phyloP scores from a whole-genome alignment of 2,113 vertebrate species.

The Megaceryle maxima region DNA sequence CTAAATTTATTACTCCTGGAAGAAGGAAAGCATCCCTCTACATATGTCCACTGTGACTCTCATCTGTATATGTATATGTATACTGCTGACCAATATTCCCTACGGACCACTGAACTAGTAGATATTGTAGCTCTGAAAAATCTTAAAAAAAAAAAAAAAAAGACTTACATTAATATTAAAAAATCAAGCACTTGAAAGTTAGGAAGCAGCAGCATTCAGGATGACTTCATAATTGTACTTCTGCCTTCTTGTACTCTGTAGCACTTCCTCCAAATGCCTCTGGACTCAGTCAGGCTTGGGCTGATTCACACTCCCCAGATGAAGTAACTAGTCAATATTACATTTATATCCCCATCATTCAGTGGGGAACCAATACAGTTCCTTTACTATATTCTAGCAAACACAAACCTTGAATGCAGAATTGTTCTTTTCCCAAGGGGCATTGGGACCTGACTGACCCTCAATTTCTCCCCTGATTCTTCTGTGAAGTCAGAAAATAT shows the following conservation, averaged over 20 bases:
- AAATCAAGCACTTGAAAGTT: not conserved
- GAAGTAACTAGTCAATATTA: not conserved
- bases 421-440: not conserved
- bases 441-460: not conserved
- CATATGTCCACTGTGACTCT: not conserved
- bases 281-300: not conserved
- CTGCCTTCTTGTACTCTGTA: not conserved
- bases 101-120: not conserved
- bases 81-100: accelerated
- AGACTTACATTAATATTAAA: not conserved
- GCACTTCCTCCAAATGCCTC: not conserved
- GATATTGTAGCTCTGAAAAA: not conserved
- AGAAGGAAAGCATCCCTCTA: not conserved
- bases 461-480: not conserved
- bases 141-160: not conserved
- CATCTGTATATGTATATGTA: not conserved
- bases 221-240: not conserved
- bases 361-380: not conserved
- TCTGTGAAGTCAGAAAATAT: not conserved
- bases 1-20: not conserved
- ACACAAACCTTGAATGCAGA: not conserved
- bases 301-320: not conserved
- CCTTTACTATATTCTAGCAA: not conserved
- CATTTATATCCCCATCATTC: not conserved
- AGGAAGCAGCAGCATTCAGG: not conserved